phyloP scores from a whole-genome alignment of 2,888 invertebrate genomes.

The Ectropis crepuscularia region DNA sequence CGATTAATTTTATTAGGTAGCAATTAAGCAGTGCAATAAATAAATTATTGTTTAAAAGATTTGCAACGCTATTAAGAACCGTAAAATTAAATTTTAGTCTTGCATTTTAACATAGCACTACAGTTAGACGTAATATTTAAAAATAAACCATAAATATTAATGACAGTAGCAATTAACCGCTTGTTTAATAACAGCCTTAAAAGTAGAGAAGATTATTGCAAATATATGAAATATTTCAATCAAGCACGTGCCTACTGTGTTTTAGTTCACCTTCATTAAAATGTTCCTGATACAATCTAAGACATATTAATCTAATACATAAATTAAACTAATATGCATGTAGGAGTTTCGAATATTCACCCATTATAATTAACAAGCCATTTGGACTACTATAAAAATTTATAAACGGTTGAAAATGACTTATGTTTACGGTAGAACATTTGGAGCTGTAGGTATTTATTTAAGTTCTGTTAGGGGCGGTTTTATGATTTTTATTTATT shows the following conservation, averaged over 20 bases:
- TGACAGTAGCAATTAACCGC: conserved; percentile 18
- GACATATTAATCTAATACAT: conserved; percentile 57
- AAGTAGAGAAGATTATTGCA: conserved; percentile 21
- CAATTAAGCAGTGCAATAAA: conserved; percentile 4
- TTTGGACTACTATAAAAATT: conserved; percentile 42
- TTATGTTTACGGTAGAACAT: conserved; percentile 18
- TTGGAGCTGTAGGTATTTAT: conserved; percentile 4
- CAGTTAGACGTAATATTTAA: not conserved
- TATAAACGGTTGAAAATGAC: conserved; percentile 34
- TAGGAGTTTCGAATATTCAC: conserved; percentile 50
- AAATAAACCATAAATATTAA: conserved; percentile 16
- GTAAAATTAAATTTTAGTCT: conserved; percentile 4
- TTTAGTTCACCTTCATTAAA: conserved; percentile 41
- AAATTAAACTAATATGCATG: conserved; percentile 56
- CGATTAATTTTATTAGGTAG: not conserved
- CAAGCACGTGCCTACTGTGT: conserved; percentile 28
- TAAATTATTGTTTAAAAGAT: conserved; percentile 6
- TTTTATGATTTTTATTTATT: not conserved
- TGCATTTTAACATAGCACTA: conserved; percentile 4
- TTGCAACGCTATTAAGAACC: conserved; percentile 4
- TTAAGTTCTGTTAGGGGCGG: not conserved
- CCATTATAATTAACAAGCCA: conserved; percentile 54
- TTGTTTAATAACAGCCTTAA: conserved; percentile 17
- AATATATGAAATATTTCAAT: conserved; percentile 29
- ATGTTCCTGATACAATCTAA: conserved; percentile 53